Evolutionary conservation across 2,888 invertebrate species (phyloP).

Genomic region (Homarus gammarus): DNA sequence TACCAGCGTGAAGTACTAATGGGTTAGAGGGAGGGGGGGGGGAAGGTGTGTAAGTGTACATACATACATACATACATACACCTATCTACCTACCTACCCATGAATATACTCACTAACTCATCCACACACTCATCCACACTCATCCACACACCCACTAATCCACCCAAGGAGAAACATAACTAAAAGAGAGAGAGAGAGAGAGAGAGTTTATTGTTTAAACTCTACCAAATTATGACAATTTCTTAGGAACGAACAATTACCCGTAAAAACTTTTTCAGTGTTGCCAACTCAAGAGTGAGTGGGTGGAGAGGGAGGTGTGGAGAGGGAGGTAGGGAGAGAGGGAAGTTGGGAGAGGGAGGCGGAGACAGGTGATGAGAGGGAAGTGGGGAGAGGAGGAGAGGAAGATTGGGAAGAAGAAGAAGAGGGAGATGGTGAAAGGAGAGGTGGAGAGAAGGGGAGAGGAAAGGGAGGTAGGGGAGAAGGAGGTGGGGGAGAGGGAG

Average conservation of each 20-base stretch:
- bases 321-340: background rate
- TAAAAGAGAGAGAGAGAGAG: too few relatives aligned
- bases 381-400: background rate
- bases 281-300: too few relatives aligned
- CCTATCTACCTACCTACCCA: background rate
- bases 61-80: background rate
- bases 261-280: too few relatives aligned
- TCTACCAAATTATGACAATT: too few relatives aligned
- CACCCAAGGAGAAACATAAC: background rate
- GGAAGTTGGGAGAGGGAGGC: background rate
- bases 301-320: too few relatives aligned
- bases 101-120: background rate
- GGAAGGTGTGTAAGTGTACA: background rate
- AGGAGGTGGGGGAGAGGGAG: slow-evolving; percentile 10
- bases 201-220: too few relatives aligned
- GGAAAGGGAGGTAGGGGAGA: slow-evolving; percentile 13
- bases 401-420: background rate
- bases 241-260: too few relatives aligned
- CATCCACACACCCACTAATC: slow-evolving; percentile 9
- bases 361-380: background rate
- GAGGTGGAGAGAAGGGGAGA: slow-evolving; percentile 16
- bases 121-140: slow-evolving; percentile 10
- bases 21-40: too few relatives aligned
- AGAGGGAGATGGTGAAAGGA: background rate
- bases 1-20: too few relatives aligned